Evolutionary conservation across 2,797 vertebrate species (phyloP), one percentile per base, ranked within the genome.

Genomic region (Gobio occitaniae): DNA sequence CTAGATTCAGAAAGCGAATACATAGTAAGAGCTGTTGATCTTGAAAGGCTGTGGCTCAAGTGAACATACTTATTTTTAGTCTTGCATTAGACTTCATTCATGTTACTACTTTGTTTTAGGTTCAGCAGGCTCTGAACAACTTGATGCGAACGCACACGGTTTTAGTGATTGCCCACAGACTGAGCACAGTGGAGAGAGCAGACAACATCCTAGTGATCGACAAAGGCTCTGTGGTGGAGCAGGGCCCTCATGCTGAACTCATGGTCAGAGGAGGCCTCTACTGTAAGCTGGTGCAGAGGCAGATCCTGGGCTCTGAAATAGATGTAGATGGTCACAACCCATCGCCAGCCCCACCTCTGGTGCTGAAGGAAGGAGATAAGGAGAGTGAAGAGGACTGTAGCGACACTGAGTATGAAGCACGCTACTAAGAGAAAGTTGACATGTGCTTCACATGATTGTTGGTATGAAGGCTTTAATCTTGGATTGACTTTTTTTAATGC

Each of bases 1-100:
- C 93, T 99, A 91, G 98, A 99, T 15, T 95, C 97, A 0, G 97
- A 99, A 87, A 99, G 97, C 0, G 98, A 99, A 89, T 96, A 97
- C n/a, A 91, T 95, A 54, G 98, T 99, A 89, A 95, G 96, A 87
- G 54, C 56, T 61, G 38, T 25, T 61, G 56, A 12, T 61, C 56
- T 25, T 25, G 56, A 61, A 47, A 61, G 16, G 36, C 25, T 47
- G 17, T 36, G 52, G 13, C 41, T 63, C 25, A 16, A 63, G 25
- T 12, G 12, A 76, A 66, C 47, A 15, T n/a, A 65, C 63, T 7
- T 19, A 11, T 71, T 56, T 71, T 75, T 13, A 48, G 25, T 76
- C 19, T 50, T 54, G 8, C 32, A 9, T 69, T 70, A 56, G 11
- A 83, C 44, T 61, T 66, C 13, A 41, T 74, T 84, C 16, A 17